Percentiles rank a stretch among this genome's conserved stretches.
Conservation (phyloP, 92 coral and sea anemone genomes). For the Diadumene lineata region DNA sequence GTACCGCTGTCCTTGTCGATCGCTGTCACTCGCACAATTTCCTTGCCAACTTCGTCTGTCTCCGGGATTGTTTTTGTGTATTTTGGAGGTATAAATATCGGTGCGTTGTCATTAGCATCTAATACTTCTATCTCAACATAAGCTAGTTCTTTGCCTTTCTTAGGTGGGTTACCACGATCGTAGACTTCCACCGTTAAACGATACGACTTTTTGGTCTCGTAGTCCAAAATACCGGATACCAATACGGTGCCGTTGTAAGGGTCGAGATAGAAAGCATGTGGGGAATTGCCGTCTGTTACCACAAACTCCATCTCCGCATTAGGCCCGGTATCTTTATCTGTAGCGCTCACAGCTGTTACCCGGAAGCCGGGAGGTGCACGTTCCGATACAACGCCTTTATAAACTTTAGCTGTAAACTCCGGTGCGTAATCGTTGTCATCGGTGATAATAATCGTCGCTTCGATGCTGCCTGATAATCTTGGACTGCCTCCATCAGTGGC, state of each 20-base stretch:
- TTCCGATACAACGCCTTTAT: conserved; percentile 61
- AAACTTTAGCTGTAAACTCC: conserved; percentile 43
- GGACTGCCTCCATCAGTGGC: conserved; percentile 77
- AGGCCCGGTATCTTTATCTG: conserved; percentile 62
- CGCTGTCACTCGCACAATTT: conserved; percentile 60
- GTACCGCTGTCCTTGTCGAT: conserved; percentile 63
- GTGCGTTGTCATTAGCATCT: conserved; percentile 80
- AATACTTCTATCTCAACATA: conserved; percentile 50
- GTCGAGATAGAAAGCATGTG: conserved; percentile 66
- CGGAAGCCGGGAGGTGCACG: conserved; percentile 62
- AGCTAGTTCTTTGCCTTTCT: conserved; percentile 43
- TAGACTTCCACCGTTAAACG: conserved; percentile 60
- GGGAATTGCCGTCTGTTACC: conserved; percentile 58
- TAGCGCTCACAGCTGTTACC: conserved; percentile 45
- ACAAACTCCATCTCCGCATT: conserved; percentile 63
- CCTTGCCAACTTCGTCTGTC: conserved; percentile 48
- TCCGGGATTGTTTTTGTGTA: conserved; percentile 54
- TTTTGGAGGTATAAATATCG: conserved; percentile 59
- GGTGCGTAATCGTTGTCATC: conserved; percentile 59
- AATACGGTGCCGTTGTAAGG: conserved; percentile 72
- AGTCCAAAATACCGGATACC: conserved; percentile 70
- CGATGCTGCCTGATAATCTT: conserved; percentile 56
- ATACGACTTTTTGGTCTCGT: conserved; percentile 57
- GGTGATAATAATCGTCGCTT: conserved; percentile 53
- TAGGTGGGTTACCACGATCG: conserved; percentile 56